phyloP scores from a whole-genome alignment of 2,113 vertebrate species.

The Rana temporaria region DNA sequence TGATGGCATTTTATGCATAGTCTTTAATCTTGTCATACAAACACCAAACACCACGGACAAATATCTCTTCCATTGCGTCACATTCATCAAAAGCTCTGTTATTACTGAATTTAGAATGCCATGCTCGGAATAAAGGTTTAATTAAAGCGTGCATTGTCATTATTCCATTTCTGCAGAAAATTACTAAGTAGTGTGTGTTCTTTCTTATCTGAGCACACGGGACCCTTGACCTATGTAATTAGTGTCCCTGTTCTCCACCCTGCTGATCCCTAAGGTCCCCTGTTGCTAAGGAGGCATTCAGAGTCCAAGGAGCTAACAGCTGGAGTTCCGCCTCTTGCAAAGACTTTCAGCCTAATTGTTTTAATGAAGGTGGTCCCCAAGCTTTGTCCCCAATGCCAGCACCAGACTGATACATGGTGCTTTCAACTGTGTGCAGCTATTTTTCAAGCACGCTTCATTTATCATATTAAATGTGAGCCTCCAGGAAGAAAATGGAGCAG shows the following conservation, averaged over 20 bases:
- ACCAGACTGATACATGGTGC: slow-evolving; percentile 51
- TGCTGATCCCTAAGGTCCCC: slow-evolving; percentile 28
- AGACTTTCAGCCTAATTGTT: slow-evolving; percentile 51
- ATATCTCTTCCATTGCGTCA: not conserved
- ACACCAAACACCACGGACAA: not conserved
- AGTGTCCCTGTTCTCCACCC: slow-evolving; percentile 37
- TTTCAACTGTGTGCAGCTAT: slow-evolving; percentile 35
- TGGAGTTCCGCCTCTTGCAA: slow-evolving; percentile 45
- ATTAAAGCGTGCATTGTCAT: slow-evolving; percentile 22
- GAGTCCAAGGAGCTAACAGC: slow-evolving; percentile 45
- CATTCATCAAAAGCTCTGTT: not conserved
- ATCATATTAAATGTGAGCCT: slow-evolving; percentile 22
- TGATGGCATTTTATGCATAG: no score
- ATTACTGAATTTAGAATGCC: not conserved
- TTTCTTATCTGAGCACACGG: slow-evolving; percentile 24
- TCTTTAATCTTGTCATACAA: no score
- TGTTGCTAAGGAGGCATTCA: slow-evolving; percentile 50
- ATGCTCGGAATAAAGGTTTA: not conserved
- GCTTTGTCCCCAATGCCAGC: slow-evolving; percentile 38
- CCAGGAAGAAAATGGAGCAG: slow-evolving; percentile 33
- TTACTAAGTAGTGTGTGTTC: slow-evolving; percentile 29
- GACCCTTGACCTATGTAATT: slow-evolving; percentile 52
- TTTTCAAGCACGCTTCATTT: slow-evolving; percentile 56
- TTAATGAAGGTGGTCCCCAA: slow-evolving; percentile 45
- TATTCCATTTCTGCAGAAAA: slow-evolving; percentile 17